phyloP scores from a whole-genome alignment of 2,797 vertebrate species.

The Microctenopoma stevenorrisi region DNA sequence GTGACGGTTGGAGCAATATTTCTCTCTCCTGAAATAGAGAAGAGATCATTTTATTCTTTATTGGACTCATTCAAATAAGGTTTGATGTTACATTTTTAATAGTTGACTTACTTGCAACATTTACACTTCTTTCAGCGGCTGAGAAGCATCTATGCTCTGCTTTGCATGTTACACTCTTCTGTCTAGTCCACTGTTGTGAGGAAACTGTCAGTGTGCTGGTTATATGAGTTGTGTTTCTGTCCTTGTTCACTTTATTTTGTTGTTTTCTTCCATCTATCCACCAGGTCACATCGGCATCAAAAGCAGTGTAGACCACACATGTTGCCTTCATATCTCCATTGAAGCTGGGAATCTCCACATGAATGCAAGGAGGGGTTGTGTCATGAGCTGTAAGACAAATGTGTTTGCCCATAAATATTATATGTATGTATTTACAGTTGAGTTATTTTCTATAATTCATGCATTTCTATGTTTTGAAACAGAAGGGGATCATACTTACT shows the following conservation, averaged over 20 bases:
- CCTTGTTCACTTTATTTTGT: accelerated
- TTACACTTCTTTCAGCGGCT: neutral
- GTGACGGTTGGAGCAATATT: conserved; percentile 70
- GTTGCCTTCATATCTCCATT: conserved; percentile 48
- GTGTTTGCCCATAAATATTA: neutral
- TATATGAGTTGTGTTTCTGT: neutral
- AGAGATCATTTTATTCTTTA: no score
- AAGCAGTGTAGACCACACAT: conserved; percentile 56
- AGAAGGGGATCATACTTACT: conserved; percentile 57
- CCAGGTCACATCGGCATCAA: conserved; percentile 56
- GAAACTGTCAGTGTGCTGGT: conserved; percentile 39
- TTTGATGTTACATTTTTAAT: no score
- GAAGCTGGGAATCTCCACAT: conserved; percentile 64
- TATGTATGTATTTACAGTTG: no score
- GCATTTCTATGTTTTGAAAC: no score
- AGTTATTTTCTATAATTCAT: no score
- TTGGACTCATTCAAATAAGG: no score
- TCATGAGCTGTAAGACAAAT: conserved; percentile 11
- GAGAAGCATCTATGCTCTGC: conserved; percentile 70
- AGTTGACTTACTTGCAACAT: conserved; percentile 20
- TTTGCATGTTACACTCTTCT: conserved; percentile 57
- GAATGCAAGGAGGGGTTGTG: conserved; percentile 39
- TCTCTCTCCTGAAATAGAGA: no score
- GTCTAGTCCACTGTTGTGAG: conserved; percentile 21
- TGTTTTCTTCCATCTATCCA: neutral